Evolutionary conservation across 2,113 vertebrate genomes (phyloP).

Genomic region (Zosterops lateralis): DNA sequence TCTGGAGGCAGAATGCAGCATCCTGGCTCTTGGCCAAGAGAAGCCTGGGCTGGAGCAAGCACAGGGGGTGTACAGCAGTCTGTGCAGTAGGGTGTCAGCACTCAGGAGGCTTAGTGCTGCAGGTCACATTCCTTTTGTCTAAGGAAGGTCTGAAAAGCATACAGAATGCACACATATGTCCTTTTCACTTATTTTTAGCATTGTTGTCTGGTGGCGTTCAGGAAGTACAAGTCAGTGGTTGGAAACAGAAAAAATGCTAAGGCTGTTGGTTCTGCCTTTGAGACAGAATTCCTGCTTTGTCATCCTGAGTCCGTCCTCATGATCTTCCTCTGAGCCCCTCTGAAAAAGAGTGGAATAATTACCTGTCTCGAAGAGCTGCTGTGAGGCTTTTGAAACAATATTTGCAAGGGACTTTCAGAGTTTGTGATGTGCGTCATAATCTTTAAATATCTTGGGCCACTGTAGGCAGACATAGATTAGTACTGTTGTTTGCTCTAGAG

Average conservation of each 20-base stretch:
- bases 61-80: not conserved
- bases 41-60: not conserved
- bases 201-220: not conserved
- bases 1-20: not conserved
- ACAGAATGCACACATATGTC: not conserved
- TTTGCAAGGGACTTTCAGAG: not conserved
- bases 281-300: slow-evolving; percentile 30
- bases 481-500: not conserved
- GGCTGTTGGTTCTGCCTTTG: not conserved
- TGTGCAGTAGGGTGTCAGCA: not conserved
- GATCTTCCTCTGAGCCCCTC: not conserved
- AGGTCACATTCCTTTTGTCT: not conserved
- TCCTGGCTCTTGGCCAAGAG: not conserved
- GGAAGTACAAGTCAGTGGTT: not conserved
- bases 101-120: not conserved
- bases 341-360: not conserved
- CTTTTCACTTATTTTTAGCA: slow-evolving; percentile 13
- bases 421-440: not conserved
- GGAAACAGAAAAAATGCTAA: not conserved
- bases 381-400: not conserved
- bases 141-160: not conserved
- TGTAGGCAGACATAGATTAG: not conserved
- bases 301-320: not conserved
- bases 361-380: not conserved
- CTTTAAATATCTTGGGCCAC: not conserved